Conservation (phyloP, 2,113 vertebrate genomes). For the Alethe diademata region DNA sequence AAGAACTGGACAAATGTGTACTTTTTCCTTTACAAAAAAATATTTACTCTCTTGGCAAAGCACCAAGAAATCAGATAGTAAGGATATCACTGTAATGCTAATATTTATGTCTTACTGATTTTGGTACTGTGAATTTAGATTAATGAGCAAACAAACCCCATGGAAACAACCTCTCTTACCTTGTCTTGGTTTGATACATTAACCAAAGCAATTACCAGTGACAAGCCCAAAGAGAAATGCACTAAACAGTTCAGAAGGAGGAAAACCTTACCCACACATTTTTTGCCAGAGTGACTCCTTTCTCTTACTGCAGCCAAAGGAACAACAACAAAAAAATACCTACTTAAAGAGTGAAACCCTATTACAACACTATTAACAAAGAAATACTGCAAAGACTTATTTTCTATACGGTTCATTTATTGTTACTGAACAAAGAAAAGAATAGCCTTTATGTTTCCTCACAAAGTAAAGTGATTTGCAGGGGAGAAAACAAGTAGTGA, state of each 20-base stretch:
- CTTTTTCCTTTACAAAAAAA: neutral
- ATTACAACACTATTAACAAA: neutral
- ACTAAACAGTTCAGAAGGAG: constrained; percentile 23
- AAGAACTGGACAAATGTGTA: neutral
- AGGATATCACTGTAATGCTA: neutral
- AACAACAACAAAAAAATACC: neutral
- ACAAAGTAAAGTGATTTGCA: neutral
- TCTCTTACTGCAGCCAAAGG: neutral
- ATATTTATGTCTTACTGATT: constrained; percentile 6
- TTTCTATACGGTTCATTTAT: neutral
- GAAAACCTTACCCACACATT: neutral
- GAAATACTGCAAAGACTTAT: neutral
- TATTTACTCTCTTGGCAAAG: neutral
- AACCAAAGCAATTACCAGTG: constrained; percentile 57
- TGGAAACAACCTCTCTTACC: constrained; percentile 47
- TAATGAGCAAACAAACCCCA: constrained; percentile 29
- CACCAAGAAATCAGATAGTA: neutral
- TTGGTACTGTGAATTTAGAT: constrained; percentile 23
- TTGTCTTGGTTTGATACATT: constrained; percentile 59
- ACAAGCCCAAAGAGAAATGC: constrained; percentile 42
- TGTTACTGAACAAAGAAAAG: neutral
- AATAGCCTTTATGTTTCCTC: neutral
- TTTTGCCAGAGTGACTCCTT: neutral
- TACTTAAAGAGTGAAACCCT: neutral
- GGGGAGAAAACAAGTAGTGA: neutral